Evolutionary conservation across 2,797 vertebrate genomes (phyloP), one percentile per base, ranked within the genome.

Genomic region (Scleropages formosus): DNA sequence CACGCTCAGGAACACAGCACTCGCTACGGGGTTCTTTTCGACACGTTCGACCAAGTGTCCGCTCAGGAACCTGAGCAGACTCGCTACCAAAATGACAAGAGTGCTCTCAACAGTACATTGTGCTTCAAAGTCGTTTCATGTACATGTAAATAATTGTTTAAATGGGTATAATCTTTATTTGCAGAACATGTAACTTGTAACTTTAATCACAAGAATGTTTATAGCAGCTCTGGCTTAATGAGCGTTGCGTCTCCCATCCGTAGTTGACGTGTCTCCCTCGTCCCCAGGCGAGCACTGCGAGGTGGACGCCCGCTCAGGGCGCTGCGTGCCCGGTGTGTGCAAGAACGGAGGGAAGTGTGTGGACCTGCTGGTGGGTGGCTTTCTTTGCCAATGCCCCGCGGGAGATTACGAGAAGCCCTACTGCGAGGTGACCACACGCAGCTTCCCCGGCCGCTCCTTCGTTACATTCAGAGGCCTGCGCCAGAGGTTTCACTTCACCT

Each of bases 401-500:
- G 95, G 94, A 0, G 95, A 93, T 82, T 98, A 88, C 0, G 95
- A 99, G 90, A 91, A 93, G 79, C 98, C 97, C 0, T 99, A 95
- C 90, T 99, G 96, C 0, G 95, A 98, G 90, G 95, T 98, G 93
- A 95, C 95, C 84, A 95, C 98, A 0, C 90, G 96, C 82, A 98
- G 94, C 89, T 99, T 99, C 86, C 96, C 98, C 0, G 94, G 96
- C 0, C 92, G 90, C 84, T 98, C 98, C 80, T 99, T 99, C 76
- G 88, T 99, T 87, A 99, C 98, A 81, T 99, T 99, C 91, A 94
- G 96, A 49, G 98, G 97, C 68, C 91, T 99, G 68, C 81, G 96
- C 20, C 98, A 99, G 73, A 95, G 98, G 66, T 99, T 99, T 86
- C 98, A 97, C 92, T 98, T 99, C 91, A 96, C 95, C 0, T 74